phyloP scores from a whole-genome alignment of 1,140 invertebrate genomes.

The Helicoverpa armigera region DNA sequence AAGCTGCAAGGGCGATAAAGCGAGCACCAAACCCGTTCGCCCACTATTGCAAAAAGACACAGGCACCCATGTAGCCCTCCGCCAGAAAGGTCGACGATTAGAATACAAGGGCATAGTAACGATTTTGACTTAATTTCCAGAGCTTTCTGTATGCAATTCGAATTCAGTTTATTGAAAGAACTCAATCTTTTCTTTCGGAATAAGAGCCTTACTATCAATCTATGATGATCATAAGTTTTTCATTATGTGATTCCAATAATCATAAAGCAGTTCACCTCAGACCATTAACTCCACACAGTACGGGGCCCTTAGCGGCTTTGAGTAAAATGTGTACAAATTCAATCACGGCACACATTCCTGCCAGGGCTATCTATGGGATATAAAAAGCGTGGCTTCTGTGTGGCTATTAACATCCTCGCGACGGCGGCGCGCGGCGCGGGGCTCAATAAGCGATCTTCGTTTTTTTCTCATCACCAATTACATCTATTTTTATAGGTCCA shows the following conservation, averaged over 20 bases:
- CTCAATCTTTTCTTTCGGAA: neutral
- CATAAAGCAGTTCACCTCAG: constrained; percentile 22
- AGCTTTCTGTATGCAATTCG: neutral
- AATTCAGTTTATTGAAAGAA: neutral
- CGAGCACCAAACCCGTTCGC: constrained; percentile 56
- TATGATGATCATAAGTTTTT: no score
- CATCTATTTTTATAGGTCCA: constrained; percentile 71
- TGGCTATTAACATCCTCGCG: constrained; percentile 63
- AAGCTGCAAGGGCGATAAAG: constrained; percentile 72
- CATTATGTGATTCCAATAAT: neutral
- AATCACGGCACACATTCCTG: constrained; percentile 37
- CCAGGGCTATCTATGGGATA: constrained; percentile 41
- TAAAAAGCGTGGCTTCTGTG: constrained; percentile 62
- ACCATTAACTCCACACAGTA: constrained; percentile 27
- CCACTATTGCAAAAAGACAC: constrained; percentile 48
- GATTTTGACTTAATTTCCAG: constrained; percentile 4
- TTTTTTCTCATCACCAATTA: constrained; percentile 76
- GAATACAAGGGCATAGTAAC: constrained; percentile 40
- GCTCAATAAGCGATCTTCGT: constrained; percentile 66
- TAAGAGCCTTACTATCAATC: no score
- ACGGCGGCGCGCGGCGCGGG: constrained; percentile 37
- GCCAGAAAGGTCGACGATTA: constrained; percentile 49
- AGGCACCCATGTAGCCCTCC: constrained; percentile 35
- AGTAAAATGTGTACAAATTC: constrained; percentile 20
- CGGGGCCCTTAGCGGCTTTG: constrained; percentile 21